Base-by-base conservation (phyloP, 2,888 invertebrate species). In the Gasteruption jaculator region DNA sequence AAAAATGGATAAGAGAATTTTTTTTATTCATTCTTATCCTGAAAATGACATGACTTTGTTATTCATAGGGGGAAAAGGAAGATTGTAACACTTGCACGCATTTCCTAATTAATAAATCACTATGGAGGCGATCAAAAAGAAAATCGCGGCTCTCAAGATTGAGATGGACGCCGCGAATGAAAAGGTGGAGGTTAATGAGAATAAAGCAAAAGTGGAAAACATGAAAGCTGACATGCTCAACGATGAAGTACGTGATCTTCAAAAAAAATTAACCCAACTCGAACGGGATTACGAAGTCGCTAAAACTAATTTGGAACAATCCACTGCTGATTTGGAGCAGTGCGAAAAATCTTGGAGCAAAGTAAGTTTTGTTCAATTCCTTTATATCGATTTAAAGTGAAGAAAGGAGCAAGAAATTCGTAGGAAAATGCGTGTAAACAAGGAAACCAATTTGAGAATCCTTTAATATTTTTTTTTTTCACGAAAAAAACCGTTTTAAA, bases 211-310 rank as follows among this genome's bases (percentile, higher is more conserved):
- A 54, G 80, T 80, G 58, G 78, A 71, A 43, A 63, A 71, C 48
- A 40, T 63, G 47, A 56, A 68, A 12, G 71, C 71, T 8, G 71
- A 71, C 46, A 53, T 78, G 75, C 81, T 89, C 51, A 83, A 85
- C 72, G 95, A 96, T 76, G 96, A 97, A 73, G 86, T 95, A 60
- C 85, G 88, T 67, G 91, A 91, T 63, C 84, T 95, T 71, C 89
- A 90, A 74, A 97, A 97, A 83, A 94, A 93, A 77, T 86, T 93
- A 69, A 76, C 83, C 55, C 91, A 91, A 74, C 85, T 95, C 57
- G 96, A 97, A 73, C 86, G 84, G 63, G 95, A 96, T 76, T 82
- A 93, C 65, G 85, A 82, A 67, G 77, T 82, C 60, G 84, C 88
- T 73, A 95, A 96, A 79, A 86, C 88, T 70, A 82, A 83, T 61